Base-by-base conservation (phyloP, 2,888 invertebrate genomes). In the Papilio demoleus region DNA sequence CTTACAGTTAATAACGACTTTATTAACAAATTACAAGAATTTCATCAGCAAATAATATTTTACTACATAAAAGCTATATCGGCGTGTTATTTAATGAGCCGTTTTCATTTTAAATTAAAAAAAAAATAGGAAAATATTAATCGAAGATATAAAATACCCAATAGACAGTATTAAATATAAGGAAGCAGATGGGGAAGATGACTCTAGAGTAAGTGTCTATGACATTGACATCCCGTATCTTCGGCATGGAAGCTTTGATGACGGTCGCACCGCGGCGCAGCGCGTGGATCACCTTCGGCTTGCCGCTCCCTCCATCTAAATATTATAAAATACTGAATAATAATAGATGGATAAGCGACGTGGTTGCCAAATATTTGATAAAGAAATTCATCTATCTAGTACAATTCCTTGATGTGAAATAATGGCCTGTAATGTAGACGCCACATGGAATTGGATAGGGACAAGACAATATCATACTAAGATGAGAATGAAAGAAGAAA, bases 181-280 rank as follows among this genome's bases (percentile, higher is more conserved):
- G 94, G 88, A 99, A 99, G 77, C 98, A 96, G 73, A 99, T 96
- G 0, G 99, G 99, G 87, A 99, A 99, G 73, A 99, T 94, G 80
- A 99, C 96, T 77, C 99, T 94, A 40, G 99, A 99, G 88, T 99
- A 99, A 81, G 99, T 99, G 92, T 99, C 99, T 81, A 99, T 99
- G 76, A 99, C 96, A 88, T 99, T 99, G 71, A 99, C 99, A 88
- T 99, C 99, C 79, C 98, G 96, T 76, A 99, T 98, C 90, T 96
- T 97, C n/a, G 98, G 98, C 94, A 98, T 95, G 38, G 97, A 97
- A n/a, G 96, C 95, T 82, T 96, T 96, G 77, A 98, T 88, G 38
- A 96, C 97, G n/a, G 96, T 95, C 2, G 98, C 97, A 59, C 97
- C 97, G 77, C 95, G 95, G 62, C 95, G 95, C 17, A 98, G 92